These are phyloP conservation scores for Peromyscus aztecus DNA, from an alignment of 2,797 vertebrate species.

Conservation along the genomic window DNA sequence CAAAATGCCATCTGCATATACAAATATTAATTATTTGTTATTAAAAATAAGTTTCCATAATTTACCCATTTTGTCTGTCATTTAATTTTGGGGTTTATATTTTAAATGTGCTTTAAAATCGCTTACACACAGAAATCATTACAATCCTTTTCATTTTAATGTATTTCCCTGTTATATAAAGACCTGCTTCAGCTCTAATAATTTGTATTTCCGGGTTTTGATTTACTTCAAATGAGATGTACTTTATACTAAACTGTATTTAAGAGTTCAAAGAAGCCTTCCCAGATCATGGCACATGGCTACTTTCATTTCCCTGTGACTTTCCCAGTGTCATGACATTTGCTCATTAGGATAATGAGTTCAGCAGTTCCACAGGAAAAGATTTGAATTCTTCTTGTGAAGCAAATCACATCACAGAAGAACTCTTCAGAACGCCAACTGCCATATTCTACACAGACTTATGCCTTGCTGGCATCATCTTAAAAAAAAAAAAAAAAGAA, in stretches of 20 bases:
- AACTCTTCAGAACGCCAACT: slow-evolving; percentile 71
- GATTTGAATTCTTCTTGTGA: slow-evolving; percentile 71
- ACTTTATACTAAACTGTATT: slow-evolving; percentile 26
- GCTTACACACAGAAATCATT: not conserved
- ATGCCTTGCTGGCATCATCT: slow-evolving; percentile 76
- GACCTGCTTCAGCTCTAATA: not conserved
- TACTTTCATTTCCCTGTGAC: slow-evolving; percentile 57
- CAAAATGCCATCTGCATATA: not conserved
- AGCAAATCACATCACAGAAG: slow-evolving; percentile 71
- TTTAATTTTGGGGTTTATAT: slow-evolving; percentile 22
- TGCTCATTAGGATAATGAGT: slow-evolving; percentile 79
- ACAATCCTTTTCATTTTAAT: not conserved
- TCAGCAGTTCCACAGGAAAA: slow-evolving; percentile 63
- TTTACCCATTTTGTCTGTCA: not conserved
- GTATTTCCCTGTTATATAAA: not conserved
- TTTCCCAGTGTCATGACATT: slow-evolving; percentile 67
- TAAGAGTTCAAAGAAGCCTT: slow-evolving; percentile 63
- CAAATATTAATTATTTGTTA: not conserved
- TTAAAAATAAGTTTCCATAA: not conserved
- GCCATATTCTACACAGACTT: slow-evolving; percentile 76
- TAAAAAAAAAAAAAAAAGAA: not conserved
- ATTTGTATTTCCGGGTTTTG: slow-evolving; percentile 43
- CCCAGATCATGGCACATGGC: slow-evolving; percentile 39
- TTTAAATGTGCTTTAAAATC: slow-evolving; percentile 34
- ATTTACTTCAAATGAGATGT: slow-evolving; percentile 39